phyloP scores from a whole-genome alignment of 2,888 invertebrate genomes.

The Euzophera pinguis region DNA sequence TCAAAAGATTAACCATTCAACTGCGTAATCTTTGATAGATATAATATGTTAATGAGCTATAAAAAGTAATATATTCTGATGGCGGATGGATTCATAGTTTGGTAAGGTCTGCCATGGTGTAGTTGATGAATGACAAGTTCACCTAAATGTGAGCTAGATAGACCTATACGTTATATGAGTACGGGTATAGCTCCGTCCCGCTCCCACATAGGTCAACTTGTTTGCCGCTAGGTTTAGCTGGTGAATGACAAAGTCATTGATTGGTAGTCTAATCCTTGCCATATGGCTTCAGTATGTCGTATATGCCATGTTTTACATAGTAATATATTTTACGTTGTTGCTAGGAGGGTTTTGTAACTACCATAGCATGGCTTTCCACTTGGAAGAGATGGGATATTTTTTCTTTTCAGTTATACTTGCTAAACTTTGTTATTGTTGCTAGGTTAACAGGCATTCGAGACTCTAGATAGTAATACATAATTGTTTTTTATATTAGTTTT shows the following conservation, averaged over 20 bases:
- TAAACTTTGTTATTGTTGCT: too few relatives aligned
- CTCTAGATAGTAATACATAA: too few relatives aligned
- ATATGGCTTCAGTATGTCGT: background rate
- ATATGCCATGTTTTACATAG: background rate
- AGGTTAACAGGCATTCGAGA: too few relatives aligned
- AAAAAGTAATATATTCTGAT: conserved; percentile 18
- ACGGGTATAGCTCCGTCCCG: too few relatives aligned
- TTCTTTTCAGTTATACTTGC: too few relatives aligned
- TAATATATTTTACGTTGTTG: background rate
- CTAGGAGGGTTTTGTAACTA: background rate
- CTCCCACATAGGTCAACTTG: too few relatives aligned
- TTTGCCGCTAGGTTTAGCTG: background rate
- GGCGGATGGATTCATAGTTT: conserved; percentile 18
- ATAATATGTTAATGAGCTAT: conserved; percentile 20
- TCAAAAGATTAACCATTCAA: conserved; percentile 2
- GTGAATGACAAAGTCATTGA: conserved; percentile 16
- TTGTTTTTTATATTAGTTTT: too few relatives aligned
- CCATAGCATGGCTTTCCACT: background rate
- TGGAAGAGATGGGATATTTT: background rate
- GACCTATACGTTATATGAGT: too few relatives aligned
- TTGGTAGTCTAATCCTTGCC: background rate
- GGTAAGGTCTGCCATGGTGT: conserved; percentile 12
- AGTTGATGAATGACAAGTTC: too few relatives aligned
- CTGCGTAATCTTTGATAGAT: conserved; percentile 18
- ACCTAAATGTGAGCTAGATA: too few relatives aligned